Conservation (phyloP, 2,797 vertebrate species). For the Microcaecilia unicolor region DNA sequence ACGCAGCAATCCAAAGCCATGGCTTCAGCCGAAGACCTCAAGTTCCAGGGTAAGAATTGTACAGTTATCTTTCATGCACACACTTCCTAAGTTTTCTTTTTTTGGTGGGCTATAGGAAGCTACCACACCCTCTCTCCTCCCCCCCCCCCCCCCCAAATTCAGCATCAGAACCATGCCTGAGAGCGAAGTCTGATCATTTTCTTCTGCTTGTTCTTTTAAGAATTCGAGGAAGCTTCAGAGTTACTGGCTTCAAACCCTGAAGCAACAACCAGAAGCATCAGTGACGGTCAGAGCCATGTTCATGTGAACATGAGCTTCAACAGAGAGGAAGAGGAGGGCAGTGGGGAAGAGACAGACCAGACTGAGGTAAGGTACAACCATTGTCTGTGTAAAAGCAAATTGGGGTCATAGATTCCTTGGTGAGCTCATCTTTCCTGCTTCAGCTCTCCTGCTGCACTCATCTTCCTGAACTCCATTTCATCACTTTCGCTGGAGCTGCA, state of each 20-base stretch:
- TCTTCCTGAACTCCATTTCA: too few species aligned
- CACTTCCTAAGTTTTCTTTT: too few species aligned
- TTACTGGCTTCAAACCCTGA: conserved; percentile 58
- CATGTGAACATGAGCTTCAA: conserved; percentile 16
- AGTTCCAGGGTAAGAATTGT: conserved; percentile 64
- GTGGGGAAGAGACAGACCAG: conserved; percentile 41
- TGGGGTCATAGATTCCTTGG: not conserved
- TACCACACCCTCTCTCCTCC: too few species aligned
- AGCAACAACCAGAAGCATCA: conserved; percentile 50
- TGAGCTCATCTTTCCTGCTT: too few species aligned
- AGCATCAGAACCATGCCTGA: too few species aligned
- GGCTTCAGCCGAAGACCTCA: conserved; percentile 68
- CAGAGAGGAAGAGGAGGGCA: conserved; percentile 9
- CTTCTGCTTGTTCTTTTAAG: conserved; percentile 32
- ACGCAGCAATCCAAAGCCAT: too few species aligned
- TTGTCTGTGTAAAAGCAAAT: too few species aligned
- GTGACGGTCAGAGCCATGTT: conserved; percentile 13
- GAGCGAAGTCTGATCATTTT: not conserved
- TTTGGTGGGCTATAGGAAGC: too few species aligned
- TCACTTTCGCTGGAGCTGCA: not conserved
- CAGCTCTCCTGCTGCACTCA: not conserved
- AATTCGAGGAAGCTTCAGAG: conserved; percentile 70
- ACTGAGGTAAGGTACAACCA: conserved; percentile 48
- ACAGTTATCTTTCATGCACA: not conserved
- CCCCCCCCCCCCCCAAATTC: too few species aligned